Evolutionary conservation across 2,888 invertebrate genomes (phyloP).

Genomic region (Drosophila neonasuta): DNA sequence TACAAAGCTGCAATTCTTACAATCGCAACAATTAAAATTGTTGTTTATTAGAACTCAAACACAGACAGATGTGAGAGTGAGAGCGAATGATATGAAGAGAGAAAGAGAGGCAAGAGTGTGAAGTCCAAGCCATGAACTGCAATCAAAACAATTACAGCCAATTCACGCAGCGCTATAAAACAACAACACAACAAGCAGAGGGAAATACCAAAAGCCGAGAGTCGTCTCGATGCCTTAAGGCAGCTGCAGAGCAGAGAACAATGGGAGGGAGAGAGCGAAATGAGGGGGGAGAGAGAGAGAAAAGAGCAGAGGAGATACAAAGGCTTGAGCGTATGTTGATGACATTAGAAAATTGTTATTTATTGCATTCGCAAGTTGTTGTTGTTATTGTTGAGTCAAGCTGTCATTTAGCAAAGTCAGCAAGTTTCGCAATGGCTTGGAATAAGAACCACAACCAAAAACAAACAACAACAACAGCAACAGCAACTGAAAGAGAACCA

Average conservation of each 20-base stretch:
- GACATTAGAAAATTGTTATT: constrained; percentile 77
- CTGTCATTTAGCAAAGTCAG: constrained; percentile 40
- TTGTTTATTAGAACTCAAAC: constrained; percentile 50
- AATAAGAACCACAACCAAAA: constrained; percentile 25
- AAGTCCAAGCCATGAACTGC: constrained; percentile 70
- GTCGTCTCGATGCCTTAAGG: constrained; percentile 16
- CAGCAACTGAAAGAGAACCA: constrained; percentile 22
- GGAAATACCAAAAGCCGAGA: constrained; percentile 17
- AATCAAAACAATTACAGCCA: constrained; percentile 77
- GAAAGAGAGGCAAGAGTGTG: constrained; percentile 24
- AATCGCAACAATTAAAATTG: constrained; percentile 56
- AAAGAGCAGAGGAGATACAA: background rate
- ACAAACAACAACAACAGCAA: constrained; percentile 28
- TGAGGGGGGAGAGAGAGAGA: background rate
- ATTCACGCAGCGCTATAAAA: constrained; percentile 67
- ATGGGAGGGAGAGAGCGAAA: background rate
- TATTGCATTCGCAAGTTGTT: constrained; percentile 69
- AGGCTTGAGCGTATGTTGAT: constrained; percentile 57
- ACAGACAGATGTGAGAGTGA: background rate
- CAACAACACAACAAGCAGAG: constrained; percentile 34
- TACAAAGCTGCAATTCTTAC: constrained; percentile 38
- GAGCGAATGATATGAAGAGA: background rate
- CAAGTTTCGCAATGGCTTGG: constrained; percentile 40
- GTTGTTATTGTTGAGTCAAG: constrained; percentile 38
- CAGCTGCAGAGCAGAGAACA: constrained; percentile 7